Evolutionary conservation across 2,113 vertebrate species (phyloP).

Genomic region (Tretioscincus oriximinensis): DNA sequence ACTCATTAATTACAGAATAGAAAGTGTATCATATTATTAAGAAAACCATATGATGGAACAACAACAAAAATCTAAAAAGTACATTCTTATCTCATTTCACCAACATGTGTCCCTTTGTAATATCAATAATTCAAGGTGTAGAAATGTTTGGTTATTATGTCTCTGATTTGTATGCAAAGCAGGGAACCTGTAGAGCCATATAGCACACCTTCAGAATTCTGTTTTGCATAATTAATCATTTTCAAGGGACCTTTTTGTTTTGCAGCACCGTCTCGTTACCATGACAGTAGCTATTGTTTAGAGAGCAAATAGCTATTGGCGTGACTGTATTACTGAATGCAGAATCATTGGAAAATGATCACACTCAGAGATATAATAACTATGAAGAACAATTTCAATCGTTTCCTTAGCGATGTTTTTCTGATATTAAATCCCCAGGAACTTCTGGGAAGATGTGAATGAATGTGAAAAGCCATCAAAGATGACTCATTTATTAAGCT

Average conservation of each 20-base stretch:
- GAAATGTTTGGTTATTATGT: constrained; percentile 38
- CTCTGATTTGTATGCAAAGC: constrained; percentile 50
- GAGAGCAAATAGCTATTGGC: constrained; percentile 54
- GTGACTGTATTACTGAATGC: constrained; percentile 44
- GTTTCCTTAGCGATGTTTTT: constrained; percentile 45
- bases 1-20: constrained; percentile 21
- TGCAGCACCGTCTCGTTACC: constrained; percentile 54
- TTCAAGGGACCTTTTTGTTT: constrained; percentile 61
- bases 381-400: constrained; percentile 21
- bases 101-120: constrained; percentile 1
- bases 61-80: background rate
- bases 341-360: constrained; percentile 51
- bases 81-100: accelerated
- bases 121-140: constrained; percentile 23
- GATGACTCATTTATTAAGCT: constrained; percentile 60
- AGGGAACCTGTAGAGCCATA: constrained; percentile 46
- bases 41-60: constrained; percentile 20
- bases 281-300: constrained; percentile 54
- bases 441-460: constrained; percentile 41
- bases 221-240: constrained; percentile 58
- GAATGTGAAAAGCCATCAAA: constrained; percentile 44
- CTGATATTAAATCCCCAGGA: constrained; percentile 44
- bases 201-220: constrained; percentile 52
- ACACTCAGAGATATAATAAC: constrained; percentile 25
- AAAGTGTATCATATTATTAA: background rate